Evolutionary conservation across 1,140 invertebrate species (phyloP).

Genomic region (Drosophila lowei): DNA sequence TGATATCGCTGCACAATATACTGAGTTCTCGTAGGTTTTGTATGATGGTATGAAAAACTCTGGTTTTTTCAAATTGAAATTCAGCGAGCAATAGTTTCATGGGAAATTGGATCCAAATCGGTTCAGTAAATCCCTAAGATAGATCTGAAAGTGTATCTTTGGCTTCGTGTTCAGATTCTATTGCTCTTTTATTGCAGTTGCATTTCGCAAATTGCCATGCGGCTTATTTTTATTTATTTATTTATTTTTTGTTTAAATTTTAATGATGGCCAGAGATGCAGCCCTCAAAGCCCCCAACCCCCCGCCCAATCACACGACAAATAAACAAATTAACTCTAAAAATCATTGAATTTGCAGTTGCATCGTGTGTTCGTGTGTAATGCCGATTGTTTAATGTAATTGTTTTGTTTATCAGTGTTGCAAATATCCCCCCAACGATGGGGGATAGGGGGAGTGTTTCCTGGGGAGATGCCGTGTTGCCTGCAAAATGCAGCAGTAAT

Average conservation of each 20-base stretch:
- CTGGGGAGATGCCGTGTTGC: neutral
- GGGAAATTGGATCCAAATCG: neutral
- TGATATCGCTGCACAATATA: too few relatives aligned
- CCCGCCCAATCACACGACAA: conserved; percentile 25
- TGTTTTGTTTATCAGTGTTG: conserved; percentile 61
- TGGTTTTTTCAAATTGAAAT: neutral
- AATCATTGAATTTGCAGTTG: conserved; percentile 58
- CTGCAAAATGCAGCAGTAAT: conserved; percentile 27
- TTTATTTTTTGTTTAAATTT: conserved; percentile 57
- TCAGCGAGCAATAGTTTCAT: too few relatives aligned
- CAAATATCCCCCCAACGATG: conserved; percentile 45
- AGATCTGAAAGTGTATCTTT: neutral
- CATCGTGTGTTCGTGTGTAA: conserved; percentile 2
- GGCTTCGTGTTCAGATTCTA: too few relatives aligned
- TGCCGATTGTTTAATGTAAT: conserved; percentile 60
- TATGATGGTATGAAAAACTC: too few relatives aligned
- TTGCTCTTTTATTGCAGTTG: conserved; percentile 38
- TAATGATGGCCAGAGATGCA: conserved; percentile 44
- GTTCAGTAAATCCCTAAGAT: conserved; percentile 19
- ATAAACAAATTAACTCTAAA: conserved; percentile 76
- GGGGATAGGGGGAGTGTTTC: conserved; percentile 1
- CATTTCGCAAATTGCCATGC: conserved; percentile 46
- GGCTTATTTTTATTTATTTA: conserved; percentile 68
- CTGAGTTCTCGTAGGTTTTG: too few relatives aligned
- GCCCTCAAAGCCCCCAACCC: neutral